Evolutionary conservation across 2,888 invertebrate genomes (phyloP), one percentile per base, ranked within the genome.

Genomic region (Amorpha juglandis): DNA sequence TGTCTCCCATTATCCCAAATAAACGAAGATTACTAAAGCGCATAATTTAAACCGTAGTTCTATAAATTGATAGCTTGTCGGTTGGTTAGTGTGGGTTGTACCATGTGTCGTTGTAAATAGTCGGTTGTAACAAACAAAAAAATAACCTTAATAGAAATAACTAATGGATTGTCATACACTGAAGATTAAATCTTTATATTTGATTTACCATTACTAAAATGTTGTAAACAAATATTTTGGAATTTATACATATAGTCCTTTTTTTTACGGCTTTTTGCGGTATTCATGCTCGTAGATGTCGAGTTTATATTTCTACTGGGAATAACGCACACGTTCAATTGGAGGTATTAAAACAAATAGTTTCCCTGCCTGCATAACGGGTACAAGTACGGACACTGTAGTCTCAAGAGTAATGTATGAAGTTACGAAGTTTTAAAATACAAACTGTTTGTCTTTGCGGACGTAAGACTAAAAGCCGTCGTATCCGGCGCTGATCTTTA

Each of bases 381-480:
- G 33, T 55, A 33, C n/a, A n/a, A 35, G 38, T 55, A 51, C 12
- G n/a, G n/a, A 38, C 55, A 55, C 27, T 38, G n/a, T 55, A 58
- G 11, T 42, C 42, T 58, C 19, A 19, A 42, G 42, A 55, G 33
- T 35, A 53, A 53, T 35, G n/a, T 35, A 35, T 53, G 53, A 55
- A 42, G 58, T 58, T 12, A 42, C 9, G 19, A 55, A 21, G 42
- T 58, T 58, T 58, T 58, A 58, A 42, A 58, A 58, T 19, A 21
- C 19, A 58, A 58, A 58, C 58, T 58, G 58, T 58, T 58, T 58
- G 58, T 58, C 58, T 58, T 42, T 38, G 38, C 55, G 55, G 55
- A 55, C 38, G 55, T 42, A 42, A 19, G 19, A 42, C 19, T 42
- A 58, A 42, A 58, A 58, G 38, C 21, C 38, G 42, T 21, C 12